Base-by-base conservation (phyloP, 2,888 invertebrate genomes). In the Selenia dentaria region DNA sequence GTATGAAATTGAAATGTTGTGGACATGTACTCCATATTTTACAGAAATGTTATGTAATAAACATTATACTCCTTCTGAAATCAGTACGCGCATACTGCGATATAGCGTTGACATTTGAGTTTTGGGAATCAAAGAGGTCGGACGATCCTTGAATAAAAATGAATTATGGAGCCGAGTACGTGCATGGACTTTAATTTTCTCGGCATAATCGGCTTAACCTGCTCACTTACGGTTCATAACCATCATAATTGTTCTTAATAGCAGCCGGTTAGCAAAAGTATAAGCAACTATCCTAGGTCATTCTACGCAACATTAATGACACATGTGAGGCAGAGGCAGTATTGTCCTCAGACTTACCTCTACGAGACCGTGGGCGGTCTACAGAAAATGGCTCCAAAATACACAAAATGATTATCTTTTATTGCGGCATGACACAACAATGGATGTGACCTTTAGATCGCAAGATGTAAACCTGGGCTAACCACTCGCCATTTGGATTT, bases 371-470 rank as follows among this genome's bases (percentile, higher is more conserved):
- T 82, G 73, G 79, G 80, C 78, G 76, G 78, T 68, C 66, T 59
- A 54, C 65, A 68, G 68, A 67, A 79, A 82, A 83, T 83, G 80
- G 77, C 79, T 80, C 82, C 76, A 80, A 83, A 86, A 86, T 74
- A 79, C 75, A 84, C 79, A 74, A 80, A 81, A 79, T 79, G 67
- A 79, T 85, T 78, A 83, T 83, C 75, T 83, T 79, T 79, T 83
- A 82, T 75, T 75, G 73, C 75, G 57, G 70, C 79, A 73, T 77
- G 82, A 76, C 80, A 79, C 75, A 79, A 87, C 83, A 86, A 87
- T 85, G 79, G 79, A 60, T 76, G 79, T 82, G 85, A 81, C 86
- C 87, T 87, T 84, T 79, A 61, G 62, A 61, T 70, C 61, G 57
- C 49, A 60, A 74, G 72, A 79, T 77, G 74, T 67, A 70, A 76